A percentile compares a stretch with the other conserved stretches of the same genome.
These are phyloP conservation scores for Nymphalis io DNA, from an alignment of 1,140 invertebrate species.

Conservation along the genomic window DNA sequence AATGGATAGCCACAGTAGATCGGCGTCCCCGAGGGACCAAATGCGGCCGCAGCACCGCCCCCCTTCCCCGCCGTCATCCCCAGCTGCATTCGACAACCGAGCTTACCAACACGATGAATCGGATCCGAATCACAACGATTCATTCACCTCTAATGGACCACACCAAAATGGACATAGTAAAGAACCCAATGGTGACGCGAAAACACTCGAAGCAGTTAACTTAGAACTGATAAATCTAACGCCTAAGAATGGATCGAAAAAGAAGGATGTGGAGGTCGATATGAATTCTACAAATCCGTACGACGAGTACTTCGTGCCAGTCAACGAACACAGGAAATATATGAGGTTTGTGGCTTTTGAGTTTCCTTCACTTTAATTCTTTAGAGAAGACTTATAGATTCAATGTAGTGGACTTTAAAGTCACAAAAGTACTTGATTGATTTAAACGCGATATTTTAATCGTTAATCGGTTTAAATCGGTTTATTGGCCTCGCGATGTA, in stretches of 20 bases:
- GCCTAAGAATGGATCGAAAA: constrained; percentile 82
- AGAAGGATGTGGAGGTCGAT: constrained; percentile 87
- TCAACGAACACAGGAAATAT: constrained; percentile 91
- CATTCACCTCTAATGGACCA: constrained; percentile 60
- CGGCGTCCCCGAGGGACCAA: constrained; percentile 69
- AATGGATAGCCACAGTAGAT: constrained; percentile 76
- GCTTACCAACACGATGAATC: constrained; percentile 71
- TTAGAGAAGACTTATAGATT: not conserved
- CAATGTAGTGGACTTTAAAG: too few relatives aligned
- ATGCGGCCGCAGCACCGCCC: constrained; percentile 68
- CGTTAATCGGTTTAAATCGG: too few relatives aligned
- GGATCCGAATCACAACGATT: constrained; percentile 73
- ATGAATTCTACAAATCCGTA: constrained; percentile 85
- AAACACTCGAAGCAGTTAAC: constrained; percentile 87
- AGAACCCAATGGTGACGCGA: constrained; percentile 66
- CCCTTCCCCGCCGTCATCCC: constrained; percentile 62
- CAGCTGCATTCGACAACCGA: constrained; percentile 68
- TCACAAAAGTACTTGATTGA: too few relatives aligned
- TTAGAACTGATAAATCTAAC: constrained; percentile 90
- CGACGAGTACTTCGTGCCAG: constrained; percentile 91
- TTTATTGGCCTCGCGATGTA: too few relatives aligned
- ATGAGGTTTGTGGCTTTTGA: constrained; percentile 84
- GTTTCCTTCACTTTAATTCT: not conserved
- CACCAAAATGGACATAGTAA: constrained; percentile 61
- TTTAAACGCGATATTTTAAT: too few relatives aligned